These are phyloP conservation scores for Apostichopus californicus DNA, from an alignment of 35 echinoderm and acorn worm genomes.

Conservation along the genomic window DNA sequence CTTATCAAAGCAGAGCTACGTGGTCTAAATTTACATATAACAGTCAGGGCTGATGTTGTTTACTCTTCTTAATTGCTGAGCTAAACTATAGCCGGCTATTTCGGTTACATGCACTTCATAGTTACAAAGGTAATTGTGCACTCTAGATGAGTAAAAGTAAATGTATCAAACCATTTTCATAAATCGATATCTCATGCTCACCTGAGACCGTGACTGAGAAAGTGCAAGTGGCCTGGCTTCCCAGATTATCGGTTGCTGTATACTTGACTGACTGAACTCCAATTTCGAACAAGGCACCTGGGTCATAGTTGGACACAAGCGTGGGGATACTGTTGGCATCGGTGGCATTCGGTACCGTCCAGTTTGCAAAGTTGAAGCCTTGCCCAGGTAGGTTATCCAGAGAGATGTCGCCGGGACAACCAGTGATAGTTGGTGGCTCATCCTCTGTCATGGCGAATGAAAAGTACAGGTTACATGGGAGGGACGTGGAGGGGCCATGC, in stretches of 20 bases:
- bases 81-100: no score
- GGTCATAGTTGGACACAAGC: constrained; percentile 33
- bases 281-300: constrained; percentile 49
- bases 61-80: no score
- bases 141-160: no score
- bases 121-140: no score
- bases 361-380: constrained; percentile 5
- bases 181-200: neutral
- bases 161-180: no score
- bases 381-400: constrained; percentile 35
- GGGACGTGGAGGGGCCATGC: neutral
- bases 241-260: neutral
- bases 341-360: constrained; percentile 51
- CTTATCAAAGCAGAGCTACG: no score
- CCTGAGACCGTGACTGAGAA: neutral
- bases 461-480: neutral
- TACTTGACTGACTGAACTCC: neutral
- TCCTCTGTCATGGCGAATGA: constrained; percentile 4
- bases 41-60: no score
- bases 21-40: no score
- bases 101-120: no score
- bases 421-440: constrained; percentile 41
- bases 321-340: constrained; percentile 48
- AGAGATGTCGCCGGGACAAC: constrained; percentile 50
- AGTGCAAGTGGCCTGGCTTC: neutral